Percentiles rank a stretch among this genome's conserved stretches.
These are phyloP conservation scores for Pangasius djambal DNA, from an alignment of 2,797 vertebrate genomes.

Conservation along the genomic window DNA sequence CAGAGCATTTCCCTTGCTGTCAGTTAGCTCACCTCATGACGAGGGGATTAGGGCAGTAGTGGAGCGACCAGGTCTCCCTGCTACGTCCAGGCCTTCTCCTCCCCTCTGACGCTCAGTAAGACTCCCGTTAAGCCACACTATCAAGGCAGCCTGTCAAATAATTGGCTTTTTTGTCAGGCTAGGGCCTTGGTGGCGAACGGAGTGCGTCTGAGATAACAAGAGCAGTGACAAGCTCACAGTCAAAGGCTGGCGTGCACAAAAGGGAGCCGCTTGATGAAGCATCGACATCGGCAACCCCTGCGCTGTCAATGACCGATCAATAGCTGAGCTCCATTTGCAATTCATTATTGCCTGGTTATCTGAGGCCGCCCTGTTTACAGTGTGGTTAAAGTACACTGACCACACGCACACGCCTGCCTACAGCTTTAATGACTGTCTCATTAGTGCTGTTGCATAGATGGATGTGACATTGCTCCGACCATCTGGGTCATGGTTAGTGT, in stretches of 20 bases:
- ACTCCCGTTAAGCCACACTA: conserved; percentile 79
- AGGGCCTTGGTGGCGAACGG: conserved; percentile 64
- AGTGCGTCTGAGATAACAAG: conserved; percentile 79
- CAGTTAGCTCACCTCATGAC: conserved; percentile 55
- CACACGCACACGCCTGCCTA: conserved; percentile 41
- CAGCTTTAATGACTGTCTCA: conserved; percentile 36
- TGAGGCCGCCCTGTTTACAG: conserved; percentile 78
- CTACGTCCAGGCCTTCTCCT: conserved; percentile 52
- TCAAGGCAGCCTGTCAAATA: conserved; percentile 80
- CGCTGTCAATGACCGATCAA: conserved; percentile 81
- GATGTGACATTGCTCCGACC: conserved; percentile 49
- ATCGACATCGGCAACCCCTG: conserved; percentile 73
- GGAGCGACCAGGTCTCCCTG: conserved; percentile 53
- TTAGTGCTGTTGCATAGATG: conserved; percentile 48
- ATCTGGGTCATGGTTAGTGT: conserved; percentile 69
- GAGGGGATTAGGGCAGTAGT: conserved; percentile 55
- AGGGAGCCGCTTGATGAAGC: conserved; percentile 78
- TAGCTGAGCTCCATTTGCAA: conserved; percentile 82
- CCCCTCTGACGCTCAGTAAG: conserved; percentile 75
- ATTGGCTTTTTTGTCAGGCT: conserved; percentile 69
- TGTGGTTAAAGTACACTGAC: conserved; percentile 67
- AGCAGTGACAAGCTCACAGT: conserved; percentile 76
- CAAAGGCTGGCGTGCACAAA: conserved; percentile 70
- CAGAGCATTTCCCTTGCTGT: conserved; percentile 63
- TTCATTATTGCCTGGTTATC: conserved; percentile 84